Base-by-base conservation (phyloP, 2,888 invertebrate species). In the Epinotia nisella region DNA sequence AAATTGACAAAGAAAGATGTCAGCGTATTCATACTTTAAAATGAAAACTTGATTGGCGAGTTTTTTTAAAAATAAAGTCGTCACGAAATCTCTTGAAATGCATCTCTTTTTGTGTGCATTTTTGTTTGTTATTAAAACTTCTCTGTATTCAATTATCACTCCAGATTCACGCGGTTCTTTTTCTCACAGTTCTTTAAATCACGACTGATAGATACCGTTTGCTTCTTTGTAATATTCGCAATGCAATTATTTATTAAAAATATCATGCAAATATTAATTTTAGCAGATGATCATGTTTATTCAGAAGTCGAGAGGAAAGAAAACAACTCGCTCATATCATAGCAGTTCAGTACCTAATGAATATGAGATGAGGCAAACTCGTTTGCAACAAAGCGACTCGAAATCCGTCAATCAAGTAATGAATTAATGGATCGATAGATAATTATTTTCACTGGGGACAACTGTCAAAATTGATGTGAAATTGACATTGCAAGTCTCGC, bases 41-140 rank as follows among this genome's bases (percentile, higher is more conserved):
- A 90, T 91, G 88, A 86, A 91, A 92, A 90, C 90, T 92, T 92
- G 93, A 93, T 93, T 92, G 91, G 92, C 87, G 78, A 89, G 85
- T 85, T 90, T 89, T 35, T 86, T 80, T 62, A 78, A 75, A 74
- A 82, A 85, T 81, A 81, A 82, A 87, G 85, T 85, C 75, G 82
- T 86, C 85, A 81, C 81, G 81, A 83, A 88, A 89, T 90, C 89
- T 87, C 88, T 89, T 85, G 80, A 89, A 88, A 88, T 79, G 82
- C 82, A 87, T 90, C 89, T 87, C 80, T 80, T 81, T 82, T 83
- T 82, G 87, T 83, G 81, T 85, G 83, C 78, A 78, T 60, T 70
- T 65, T 73, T 74, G 59, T 82, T 83, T 80, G 79, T 75, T 82
- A 87, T 87, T 84, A 86, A 83, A 84, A 85, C 78, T 82, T 80